phyloP scores from a whole-genome alignment of 2,888 invertebrate genomes.

The Luperina nickerlii region DNA sequence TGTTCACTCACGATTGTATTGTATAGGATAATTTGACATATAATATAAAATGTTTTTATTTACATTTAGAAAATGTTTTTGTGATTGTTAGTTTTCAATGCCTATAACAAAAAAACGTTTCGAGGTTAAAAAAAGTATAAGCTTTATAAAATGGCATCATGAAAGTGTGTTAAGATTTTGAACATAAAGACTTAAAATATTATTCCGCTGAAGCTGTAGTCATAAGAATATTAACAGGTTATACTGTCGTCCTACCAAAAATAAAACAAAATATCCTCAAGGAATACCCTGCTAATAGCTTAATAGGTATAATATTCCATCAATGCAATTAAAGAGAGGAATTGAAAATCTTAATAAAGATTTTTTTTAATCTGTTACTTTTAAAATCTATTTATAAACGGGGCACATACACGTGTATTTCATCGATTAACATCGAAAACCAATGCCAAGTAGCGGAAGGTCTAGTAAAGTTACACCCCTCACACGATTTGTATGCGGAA shows the following conservation, averaged over 20 bases:
- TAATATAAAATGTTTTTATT: slow-evolving; percentile 13
- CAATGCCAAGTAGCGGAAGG: slow-evolving; percentile 55
- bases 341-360: neutral
- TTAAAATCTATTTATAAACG: slow-evolving; percentile 6
- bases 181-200: slow-evolving; percentile 1
- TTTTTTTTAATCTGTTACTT: neutral
- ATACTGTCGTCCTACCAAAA: neutral
- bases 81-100: slow-evolving; percentile 35
- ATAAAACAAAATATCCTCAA: neutral
- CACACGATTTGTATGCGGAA: slow-evolving; percentile 75
- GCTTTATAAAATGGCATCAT: slow-evolving; percentile 8
- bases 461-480: slow-evolving; percentile 61
- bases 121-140: slow-evolving; percentile 16
- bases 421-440: slow-evolving; percentile 53
- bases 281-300: neutral
- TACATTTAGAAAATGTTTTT: slow-evolving; percentile 3
- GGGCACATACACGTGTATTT: slow-evolving; percentile 13
- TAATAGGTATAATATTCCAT: neutral
- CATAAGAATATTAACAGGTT: neutral
- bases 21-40: slow-evolving; percentile 44
- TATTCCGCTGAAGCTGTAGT: neutral
- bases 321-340: neutral
- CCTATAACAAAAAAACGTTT: slow-evolving; percentile 5
- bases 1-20: slow-evolving; percentile 49
- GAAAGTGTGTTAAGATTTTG: slow-evolving; percentile 10